phyloP scores from a whole-genome alignment of 2,888 invertebrate genomes.

The Julus scanicus region DNA sequence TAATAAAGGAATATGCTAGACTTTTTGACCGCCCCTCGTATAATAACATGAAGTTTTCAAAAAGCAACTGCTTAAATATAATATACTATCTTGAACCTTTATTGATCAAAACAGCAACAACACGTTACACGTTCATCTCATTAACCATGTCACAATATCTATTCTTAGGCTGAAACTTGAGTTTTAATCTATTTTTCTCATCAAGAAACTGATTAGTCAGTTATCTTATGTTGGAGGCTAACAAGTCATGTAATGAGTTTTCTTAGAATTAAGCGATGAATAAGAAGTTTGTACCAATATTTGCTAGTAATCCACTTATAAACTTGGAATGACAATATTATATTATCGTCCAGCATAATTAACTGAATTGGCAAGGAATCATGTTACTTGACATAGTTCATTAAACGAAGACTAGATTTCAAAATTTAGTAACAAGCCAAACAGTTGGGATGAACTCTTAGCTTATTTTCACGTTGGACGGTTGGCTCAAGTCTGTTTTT shows the following conservation, averaged over 20 bases:
- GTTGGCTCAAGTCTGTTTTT: no score
- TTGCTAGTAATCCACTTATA: not conserved
- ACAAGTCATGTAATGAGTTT: no score
- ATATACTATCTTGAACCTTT: not conserved
- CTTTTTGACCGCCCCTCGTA: no score
- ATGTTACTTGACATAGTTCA: not conserved
- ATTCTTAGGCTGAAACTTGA: not conserved
- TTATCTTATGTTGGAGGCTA: not conserved
- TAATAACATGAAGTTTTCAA: not conserved
- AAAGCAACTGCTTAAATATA: not conserved
- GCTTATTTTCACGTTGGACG: no score
- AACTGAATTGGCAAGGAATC: not conserved
- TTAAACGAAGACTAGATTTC: not conserved
- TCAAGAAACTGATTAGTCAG: not conserved
- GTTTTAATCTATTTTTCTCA: not conserved
- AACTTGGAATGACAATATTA: not conserved
- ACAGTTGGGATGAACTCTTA: no score
- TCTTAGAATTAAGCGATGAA: not conserved
- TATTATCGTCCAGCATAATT: not conserved
- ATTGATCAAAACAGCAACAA: not conserved
- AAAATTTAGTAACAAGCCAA: no score
- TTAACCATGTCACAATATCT: not conserved
- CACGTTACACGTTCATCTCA: not conserved
- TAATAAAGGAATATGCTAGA: no score
- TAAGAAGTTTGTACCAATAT: not conserved